Evolutionary conservation across 92 coral and sea anemone genomes (phyloP), one percentile per base, ranked within the genome.

Genomic region (Epizoanthus stellaris): DNA sequence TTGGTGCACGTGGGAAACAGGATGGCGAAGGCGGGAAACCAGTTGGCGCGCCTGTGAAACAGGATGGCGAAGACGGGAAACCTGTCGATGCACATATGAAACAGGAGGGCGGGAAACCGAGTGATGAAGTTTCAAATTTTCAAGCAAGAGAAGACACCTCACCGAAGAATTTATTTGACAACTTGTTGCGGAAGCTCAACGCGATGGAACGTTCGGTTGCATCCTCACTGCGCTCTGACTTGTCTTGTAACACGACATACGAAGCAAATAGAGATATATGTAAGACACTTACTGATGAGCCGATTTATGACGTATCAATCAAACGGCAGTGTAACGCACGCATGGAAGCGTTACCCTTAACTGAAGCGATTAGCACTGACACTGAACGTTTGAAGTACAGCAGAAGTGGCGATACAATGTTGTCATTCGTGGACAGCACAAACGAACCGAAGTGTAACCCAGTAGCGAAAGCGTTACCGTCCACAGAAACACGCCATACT

Each of bases 151-250:
- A 20, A 10, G 43, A 67, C 45, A 25, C 5, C 38, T 77, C 43
- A 42, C 30, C 56, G 9, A 77, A 69, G 43, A 77, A 77, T 20
- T 63, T 79, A 70, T 79, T 79, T 43, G 83, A 79, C 4, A 67
- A 79, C 39, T 14, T 79, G 57, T 62, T 67, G 36, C 60, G 72
- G 67, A 79, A 62, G 17, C 19, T 79, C n/a, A 42, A 43, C 36
- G 59, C 83, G 52, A 79, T 45, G 72, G 83, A 64, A 45, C 11
- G 20, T 40, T 77, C 70, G 16, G 5, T 56, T 42, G 82, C 70
- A 15, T 10, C 58, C 5, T 54, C 72, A 30, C 39, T 67, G 8
- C 47, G 40, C 42, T 68, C 73, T 4, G 73, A 79, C 42, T 12
- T 62, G 8, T 64, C 72, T 64, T 15, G 60, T 23, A 43, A 20